Evolutionary conservation across 2,113 vertebrate species (phyloP).

Genomic region (Peromyscus californicus): DNA sequence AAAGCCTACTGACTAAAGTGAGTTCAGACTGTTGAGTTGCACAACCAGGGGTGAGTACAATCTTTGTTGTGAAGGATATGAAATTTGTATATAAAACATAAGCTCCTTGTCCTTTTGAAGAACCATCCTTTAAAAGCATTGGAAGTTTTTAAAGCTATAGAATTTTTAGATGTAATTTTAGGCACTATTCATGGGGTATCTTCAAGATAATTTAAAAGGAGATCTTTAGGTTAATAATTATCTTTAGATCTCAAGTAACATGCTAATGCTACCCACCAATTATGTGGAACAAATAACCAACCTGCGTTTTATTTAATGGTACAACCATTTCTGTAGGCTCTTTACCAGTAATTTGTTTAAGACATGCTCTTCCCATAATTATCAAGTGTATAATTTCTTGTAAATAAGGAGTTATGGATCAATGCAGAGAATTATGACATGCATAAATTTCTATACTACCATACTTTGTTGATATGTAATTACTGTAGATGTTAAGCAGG

Average conservation of each 20-base stretch:
- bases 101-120: neutral
- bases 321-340: neutral
- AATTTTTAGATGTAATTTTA: neutral
- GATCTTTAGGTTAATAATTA: neutral
- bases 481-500: neutral
- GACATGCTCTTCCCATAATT: neutral
- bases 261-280: neutral
- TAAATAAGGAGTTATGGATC: neutral
- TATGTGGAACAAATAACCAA: neutral
- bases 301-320: neutral
- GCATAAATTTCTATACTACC: neutral
- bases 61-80: neutral
- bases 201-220: neutral
- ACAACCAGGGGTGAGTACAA: neutral
- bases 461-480: neutral
- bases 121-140: neutral
- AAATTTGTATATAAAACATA: neutral
- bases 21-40: neutral
- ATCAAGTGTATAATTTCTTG: neutral
- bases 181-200: neutral
- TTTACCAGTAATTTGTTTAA: neutral
- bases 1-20: neutral
- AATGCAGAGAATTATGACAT: neutral
- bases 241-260: neutral
- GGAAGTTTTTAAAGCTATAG: neutral